These are phyloP conservation scores for Borostomias antarcticus DNA, from an alignment of 2,797 vertebrate species.

Conservation along the genomic window DNA sequence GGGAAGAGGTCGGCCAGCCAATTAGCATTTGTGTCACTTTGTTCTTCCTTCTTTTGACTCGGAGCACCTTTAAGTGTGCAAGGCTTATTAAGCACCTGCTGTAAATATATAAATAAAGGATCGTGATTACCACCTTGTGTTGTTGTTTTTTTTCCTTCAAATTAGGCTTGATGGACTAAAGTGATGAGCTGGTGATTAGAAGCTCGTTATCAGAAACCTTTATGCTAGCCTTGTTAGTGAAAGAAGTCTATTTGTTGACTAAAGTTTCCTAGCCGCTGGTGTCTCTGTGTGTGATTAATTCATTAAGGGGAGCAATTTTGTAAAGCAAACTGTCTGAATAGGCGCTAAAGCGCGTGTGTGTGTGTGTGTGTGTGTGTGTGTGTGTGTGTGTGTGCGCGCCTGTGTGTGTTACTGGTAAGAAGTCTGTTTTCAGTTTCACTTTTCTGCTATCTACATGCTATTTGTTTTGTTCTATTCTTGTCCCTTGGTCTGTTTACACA, in stretches of 20 bases:
- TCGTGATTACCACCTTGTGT: conserved; percentile 66
- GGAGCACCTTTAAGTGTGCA: conserved; percentile 35
- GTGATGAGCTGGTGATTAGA: conserved; percentile 67
- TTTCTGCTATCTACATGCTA: background rate
- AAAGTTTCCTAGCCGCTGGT: conserved; percentile 56
- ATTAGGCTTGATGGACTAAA: conserved; percentile 67
- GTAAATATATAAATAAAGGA: conserved; percentile 70
- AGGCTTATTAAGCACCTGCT: conserved; percentile 64
- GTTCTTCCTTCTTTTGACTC: conserved; percentile 38
- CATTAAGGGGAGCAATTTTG: conserved; percentile 64
- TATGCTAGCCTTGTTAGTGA: conserved; percentile 67
- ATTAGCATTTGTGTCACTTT: conserved; percentile 41
- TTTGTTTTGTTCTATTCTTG: conserved; percentile 19
- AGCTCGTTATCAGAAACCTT: conserved; percentile 73
- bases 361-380: background rate
- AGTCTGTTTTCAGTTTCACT: background rate
- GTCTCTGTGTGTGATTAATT: conserved; percentile 66
- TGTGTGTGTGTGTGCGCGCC: conserved; percentile 16
- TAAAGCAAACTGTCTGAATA: conserved; percentile 56
- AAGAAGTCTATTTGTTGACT: conserved; percentile 70
- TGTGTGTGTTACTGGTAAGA: conserved; percentile 1
- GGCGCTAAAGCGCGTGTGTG: conserved; percentile 27
- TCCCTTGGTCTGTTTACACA: conserved; percentile 28
- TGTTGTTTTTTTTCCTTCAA: conserved; percentile 68
- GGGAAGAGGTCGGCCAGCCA: conserved; percentile 20